A percentile compares a stretch with the other conserved stretches of the same genome.
Conservation (phyloP, 2,797 vertebrate species). For the Gallinago stenura region DNA sequence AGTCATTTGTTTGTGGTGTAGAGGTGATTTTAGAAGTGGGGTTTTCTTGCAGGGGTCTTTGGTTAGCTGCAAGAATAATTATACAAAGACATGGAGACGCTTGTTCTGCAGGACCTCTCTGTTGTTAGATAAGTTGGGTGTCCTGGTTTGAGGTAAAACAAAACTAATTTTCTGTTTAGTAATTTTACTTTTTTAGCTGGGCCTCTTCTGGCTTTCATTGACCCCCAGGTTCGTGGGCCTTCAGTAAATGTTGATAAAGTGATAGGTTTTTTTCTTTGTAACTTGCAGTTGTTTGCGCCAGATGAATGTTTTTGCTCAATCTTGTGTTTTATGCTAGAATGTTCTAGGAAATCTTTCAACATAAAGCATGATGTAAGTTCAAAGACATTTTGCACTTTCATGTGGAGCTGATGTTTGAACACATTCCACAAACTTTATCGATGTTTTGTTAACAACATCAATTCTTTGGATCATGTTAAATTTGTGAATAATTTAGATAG, state of each 20-base stretch:
- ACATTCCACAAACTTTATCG: not conserved
- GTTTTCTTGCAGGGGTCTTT: not conserved
- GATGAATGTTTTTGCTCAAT: not conserved
- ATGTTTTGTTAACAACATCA: not conserved
- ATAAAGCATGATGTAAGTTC: not conserved
- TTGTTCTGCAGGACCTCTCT: not conserved
- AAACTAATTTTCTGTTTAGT: no score
- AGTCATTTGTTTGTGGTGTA: not conserved
- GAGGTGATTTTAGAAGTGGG: not conserved
- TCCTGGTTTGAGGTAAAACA: no score
- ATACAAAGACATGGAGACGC: not conserved
- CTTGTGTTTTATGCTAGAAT: not conserved
- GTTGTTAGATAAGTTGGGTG: not conserved
- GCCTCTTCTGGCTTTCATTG: not conserved
- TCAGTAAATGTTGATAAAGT: not conserved
- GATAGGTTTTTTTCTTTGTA: not conserved
- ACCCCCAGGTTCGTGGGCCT: not conserved
- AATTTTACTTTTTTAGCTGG: no score
- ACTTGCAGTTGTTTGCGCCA: not conserved
- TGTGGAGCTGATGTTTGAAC: not conserved
- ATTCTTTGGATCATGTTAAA: not conserved
- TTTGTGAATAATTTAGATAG: not conserved
- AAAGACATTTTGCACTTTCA: not conserved
- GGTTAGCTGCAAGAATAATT: not conserved
- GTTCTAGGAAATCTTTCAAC: not conserved